phyloP scores from a whole-genome alignment of 2,888 invertebrate genomes.

The Digitonthophagus gazella region DNA sequence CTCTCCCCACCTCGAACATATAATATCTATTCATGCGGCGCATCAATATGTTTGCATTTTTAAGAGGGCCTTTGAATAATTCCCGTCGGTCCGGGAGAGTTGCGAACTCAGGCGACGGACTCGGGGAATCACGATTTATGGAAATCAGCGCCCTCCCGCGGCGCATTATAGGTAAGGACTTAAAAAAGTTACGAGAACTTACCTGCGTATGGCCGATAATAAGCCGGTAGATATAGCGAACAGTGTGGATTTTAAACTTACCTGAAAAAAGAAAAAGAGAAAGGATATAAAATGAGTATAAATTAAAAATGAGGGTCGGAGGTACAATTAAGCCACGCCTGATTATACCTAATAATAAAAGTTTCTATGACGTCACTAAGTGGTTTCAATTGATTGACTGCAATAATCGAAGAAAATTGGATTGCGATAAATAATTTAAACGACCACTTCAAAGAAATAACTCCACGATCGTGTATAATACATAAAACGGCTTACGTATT shows the following conservation, averaged over 20 bases:
- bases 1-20: slow-evolving; percentile 25
- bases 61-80: slow-evolving; percentile 30
- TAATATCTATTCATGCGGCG: slow-evolving; percentile 35
- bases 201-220: slow-evolving; percentile 7
- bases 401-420: slow-evolving; percentile 7
- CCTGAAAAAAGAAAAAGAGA: not conserved
- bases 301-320: not conserved
- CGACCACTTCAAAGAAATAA: slow-evolving; percentile 1
- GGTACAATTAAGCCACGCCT: not conserved
- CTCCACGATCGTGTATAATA: slow-evolving; percentile 7
- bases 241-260: not conserved
- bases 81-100: not conserved
- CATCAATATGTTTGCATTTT: slow-evolving; percentile 35
- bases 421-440: slow-evolving; percentile 3
- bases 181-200: slow-evolving; percentile 4
- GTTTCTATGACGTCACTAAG: not conserved
- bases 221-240: not conserved
- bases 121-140: not conserved
- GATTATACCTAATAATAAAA: not conserved
- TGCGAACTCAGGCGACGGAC: not conserved
- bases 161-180: not conserved
- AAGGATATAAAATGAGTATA: not conserved
- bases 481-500: slow-evolving; percentile 2
- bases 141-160: not conserved
- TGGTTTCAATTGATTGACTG: not conserved